A percentile compares a stretch with the other conserved stretches of the same genome.
Conservation (phyloP, 2,888 invertebrate species). For the Andricus curvator region DNA sequence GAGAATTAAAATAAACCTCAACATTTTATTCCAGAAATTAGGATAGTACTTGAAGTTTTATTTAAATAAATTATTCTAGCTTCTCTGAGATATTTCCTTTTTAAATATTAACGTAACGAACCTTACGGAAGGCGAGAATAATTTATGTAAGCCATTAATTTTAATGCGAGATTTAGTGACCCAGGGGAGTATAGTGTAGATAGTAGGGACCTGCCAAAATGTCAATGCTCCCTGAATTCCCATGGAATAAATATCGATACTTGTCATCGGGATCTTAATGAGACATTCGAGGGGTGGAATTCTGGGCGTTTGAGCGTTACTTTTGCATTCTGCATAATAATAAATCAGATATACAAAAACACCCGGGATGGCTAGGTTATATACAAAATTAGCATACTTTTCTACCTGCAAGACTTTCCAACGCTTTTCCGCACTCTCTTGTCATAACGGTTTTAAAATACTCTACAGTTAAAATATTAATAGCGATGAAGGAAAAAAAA, state of each 20-base stretch:
- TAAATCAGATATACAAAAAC: constrained; percentile 32
- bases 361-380: neutral
- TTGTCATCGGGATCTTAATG: constrained; percentile 39
- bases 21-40: no score
- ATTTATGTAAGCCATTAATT: constrained; percentile 9
- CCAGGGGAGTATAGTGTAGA: constrained; percentile 3
- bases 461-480: neutral
- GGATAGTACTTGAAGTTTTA: neutral
- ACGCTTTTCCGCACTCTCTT: neutral
- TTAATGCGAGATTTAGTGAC: constrained; percentile 2
- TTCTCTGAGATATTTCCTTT: neutral
- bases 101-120: neutral
- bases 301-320: neutral
- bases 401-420: neutral
- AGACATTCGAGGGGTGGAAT: constrained; percentile 23
- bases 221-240: constrained; percentile 25
- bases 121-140: neutral
- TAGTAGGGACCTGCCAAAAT: constrained; percentile 24
- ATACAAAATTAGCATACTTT: constrained; percentile 28
- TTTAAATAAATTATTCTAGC: neutral
- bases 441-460: neutral
- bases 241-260: constrained; percentile 32
- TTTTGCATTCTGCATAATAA: constrained; percentile 31
- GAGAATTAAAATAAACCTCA: no score
- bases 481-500: neutral